A percentile compares a stretch with the other conserved stretches of the same genome.
Conservation (phyloP, 2,113 vertebrate species). For the Myrmecobius fasciatus region DNA sequence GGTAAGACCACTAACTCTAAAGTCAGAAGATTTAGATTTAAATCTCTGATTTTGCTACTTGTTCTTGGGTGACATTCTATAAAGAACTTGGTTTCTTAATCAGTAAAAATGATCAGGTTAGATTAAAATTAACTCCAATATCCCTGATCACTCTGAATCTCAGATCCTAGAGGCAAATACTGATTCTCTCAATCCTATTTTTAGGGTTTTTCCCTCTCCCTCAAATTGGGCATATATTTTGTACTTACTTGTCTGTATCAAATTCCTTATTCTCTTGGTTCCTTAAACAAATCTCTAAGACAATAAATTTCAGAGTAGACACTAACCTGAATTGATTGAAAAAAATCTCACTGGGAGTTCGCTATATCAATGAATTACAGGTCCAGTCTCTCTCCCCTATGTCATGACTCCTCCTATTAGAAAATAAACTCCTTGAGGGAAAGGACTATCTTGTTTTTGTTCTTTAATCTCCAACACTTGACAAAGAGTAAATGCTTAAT, state of each 20-base stretch:
- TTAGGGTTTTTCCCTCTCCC: not conserved
- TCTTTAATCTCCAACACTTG: not conserved
- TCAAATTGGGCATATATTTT: not conserved
- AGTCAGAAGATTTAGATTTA: not conserved
- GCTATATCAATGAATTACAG: not conserved
- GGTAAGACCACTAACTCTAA: not conserved
- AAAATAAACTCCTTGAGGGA: not conserved
- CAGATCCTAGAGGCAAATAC: not conserved
- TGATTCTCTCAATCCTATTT: not conserved
- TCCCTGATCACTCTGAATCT: not conserved
- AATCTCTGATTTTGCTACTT: not conserved
- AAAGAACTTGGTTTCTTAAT: not conserved
- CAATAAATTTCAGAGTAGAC: not conserved
- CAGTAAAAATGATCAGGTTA: not conserved
- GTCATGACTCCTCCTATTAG: not conserved
- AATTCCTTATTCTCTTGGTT: not conserved
- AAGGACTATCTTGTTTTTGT: not conserved
- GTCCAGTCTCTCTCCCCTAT: not conserved
- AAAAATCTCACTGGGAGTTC: not conserved
- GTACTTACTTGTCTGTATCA: not conserved
- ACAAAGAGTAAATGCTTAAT: not conserved
- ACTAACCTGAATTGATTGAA: not conserved
- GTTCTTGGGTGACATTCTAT: not conserved
- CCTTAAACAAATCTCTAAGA: not conserved
- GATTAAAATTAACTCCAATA: not conserved